Conservation (phyloP, 2,888 invertebrate species). For the Spodoptera littoralis region DNA sequence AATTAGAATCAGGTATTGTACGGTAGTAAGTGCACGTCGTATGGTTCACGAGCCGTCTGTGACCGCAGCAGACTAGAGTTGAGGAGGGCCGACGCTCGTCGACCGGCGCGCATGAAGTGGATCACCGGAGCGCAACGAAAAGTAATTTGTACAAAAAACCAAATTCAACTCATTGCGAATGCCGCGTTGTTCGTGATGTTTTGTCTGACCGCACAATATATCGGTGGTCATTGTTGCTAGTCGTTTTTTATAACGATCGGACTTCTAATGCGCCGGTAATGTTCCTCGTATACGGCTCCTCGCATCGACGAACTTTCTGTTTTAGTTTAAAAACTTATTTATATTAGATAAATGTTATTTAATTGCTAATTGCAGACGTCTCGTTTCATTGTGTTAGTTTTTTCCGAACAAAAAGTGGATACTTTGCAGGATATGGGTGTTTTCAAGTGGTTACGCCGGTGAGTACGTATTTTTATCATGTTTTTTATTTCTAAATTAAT, state of each 20-base stretch:
- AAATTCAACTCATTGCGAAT: conserved; percentile 87
- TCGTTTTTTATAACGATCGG: conserved; percentile 80
- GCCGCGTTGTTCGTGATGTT: conserved; percentile 86
- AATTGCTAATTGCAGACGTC: conserved; percentile 52
- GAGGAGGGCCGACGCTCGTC: conserved; percentile 71
- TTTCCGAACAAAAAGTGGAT: conserved; percentile 74
- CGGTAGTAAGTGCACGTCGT: conserved; percentile 55
- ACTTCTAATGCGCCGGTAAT: conserved; percentile 82
- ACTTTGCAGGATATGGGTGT: conserved; percentile 82
- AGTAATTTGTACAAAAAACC: conserved; percentile 88
- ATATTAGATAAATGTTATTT: conserved; percentile 50
- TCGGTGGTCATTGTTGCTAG: conserved; percentile 85
- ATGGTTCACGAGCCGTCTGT: conserved; percentile 66
- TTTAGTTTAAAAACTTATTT: conserved; percentile 67
- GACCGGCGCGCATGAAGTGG: conserved; percentile 78
- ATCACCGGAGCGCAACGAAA: conserved; percentile 87
- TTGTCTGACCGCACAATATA: conserved; percentile 88
- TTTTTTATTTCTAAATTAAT: conserved; percentile 1
- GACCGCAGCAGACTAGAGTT: conserved; percentile 67
- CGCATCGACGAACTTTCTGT: conserved; percentile 69
- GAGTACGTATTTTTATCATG: conserved; percentile 63
- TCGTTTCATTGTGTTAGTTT: conserved; percentile 50
- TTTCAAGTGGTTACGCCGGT: conserved; percentile 87
- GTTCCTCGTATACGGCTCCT: conserved; percentile 73
- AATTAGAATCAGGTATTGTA: conserved; percentile 41